Evolutionary conservation across 2,888 invertebrate species (phyloP).

Genomic region (Metallyticus violacea): DNA sequence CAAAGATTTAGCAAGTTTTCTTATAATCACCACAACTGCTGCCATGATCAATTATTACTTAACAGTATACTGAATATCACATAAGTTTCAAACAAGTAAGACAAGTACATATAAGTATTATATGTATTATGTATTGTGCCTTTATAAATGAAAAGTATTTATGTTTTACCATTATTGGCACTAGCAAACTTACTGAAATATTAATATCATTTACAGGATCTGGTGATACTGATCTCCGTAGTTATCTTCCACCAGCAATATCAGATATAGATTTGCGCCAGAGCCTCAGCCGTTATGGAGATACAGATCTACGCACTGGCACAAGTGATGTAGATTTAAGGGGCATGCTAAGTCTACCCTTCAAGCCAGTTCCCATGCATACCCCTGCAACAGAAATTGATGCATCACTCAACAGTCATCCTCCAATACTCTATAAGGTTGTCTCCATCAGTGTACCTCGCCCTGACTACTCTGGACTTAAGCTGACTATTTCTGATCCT

Average conservation of each 20-base stretch:
- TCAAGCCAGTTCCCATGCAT: slow-evolving; percentile 75
- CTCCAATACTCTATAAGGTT: slow-evolving; percentile 68
- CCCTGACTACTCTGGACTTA: slow-evolving; percentile 72
- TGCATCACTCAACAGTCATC: slow-evolving; percentile 75
- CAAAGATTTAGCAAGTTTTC: too few species aligned
- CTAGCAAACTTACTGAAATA: too few species aligned
- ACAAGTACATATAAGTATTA: too few species aligned
- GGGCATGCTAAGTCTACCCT: slow-evolving; percentile 61
- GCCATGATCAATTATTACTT: too few species aligned
- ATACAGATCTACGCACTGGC: slow-evolving; percentile 58
- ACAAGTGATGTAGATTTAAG: slow-evolving; percentile 69
- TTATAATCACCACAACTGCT: too few species aligned
- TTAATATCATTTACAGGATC: background rate
- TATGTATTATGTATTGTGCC: too few species aligned
- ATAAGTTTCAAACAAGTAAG: too few species aligned
- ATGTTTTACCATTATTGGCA: too few species aligned
- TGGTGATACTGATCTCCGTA: slow-evolving; percentile 45
- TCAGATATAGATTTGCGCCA: slow-evolving; percentile 32
- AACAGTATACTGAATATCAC: too few species aligned
- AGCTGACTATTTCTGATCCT: slow-evolving; percentile 65
- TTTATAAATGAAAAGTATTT: too few species aligned
- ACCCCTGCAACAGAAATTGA: slow-evolving; percentile 84
- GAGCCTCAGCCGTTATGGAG: slow-evolving; percentile 51
- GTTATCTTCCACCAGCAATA: slow-evolving; percentile 44
- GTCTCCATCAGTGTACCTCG: slow-evolving; percentile 63